Base-by-base conservation (phyloP, 2,113 vertebrate species). In the Holacanthus passer region DNA sequence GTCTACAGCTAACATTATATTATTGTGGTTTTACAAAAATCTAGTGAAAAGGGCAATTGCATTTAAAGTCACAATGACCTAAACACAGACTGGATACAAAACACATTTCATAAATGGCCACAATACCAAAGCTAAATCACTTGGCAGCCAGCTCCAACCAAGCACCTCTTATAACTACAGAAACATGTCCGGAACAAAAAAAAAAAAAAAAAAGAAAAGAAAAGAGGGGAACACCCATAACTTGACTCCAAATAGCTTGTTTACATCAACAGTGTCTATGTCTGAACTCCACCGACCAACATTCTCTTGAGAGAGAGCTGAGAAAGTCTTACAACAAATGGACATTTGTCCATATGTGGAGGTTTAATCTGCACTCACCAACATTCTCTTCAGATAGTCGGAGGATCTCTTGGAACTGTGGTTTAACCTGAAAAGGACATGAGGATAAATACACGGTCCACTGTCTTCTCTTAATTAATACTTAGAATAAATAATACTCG, bases 341-440 rank as follows among this genome's bases (percentile, higher is more conserved):
- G 17, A 56, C 24, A 48, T 59, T 2, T 56, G 20, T 32, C 59
- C 77, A 59, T 87, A 14, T 76, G 74, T 66, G 62, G 66, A 50
- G 50, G 71, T 22, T 69, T 69, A 78, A 89, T 75, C 43, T 69
- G 11, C 67, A 92, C 97, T 96, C 91, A 99, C 98, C 98, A 83
- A 99, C 96, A 50, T 99, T 98, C 94, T 99, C 98, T 91, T 99
- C 98, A 81, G 98, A 99, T 1, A 99, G 94, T 79, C 98, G 95
- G 89, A 99, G 95, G 88, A 99, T 99, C 95, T 99, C 98, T 87
- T 99, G 98, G 85, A 99, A 99, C 79, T 99, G 98, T 87, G 98
- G 98, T 93, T 99, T 99, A 85, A 99, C 97, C 98, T 99, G 66
- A 73, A 73, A 82, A 76, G 39, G 63, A 45, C 37, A 79, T 19